Evolutionary conservation across 2,888 invertebrate genomes (phyloP), one percentile per base, ranked within the genome.

Genomic region (Ferdinandea cuprea): DNA sequence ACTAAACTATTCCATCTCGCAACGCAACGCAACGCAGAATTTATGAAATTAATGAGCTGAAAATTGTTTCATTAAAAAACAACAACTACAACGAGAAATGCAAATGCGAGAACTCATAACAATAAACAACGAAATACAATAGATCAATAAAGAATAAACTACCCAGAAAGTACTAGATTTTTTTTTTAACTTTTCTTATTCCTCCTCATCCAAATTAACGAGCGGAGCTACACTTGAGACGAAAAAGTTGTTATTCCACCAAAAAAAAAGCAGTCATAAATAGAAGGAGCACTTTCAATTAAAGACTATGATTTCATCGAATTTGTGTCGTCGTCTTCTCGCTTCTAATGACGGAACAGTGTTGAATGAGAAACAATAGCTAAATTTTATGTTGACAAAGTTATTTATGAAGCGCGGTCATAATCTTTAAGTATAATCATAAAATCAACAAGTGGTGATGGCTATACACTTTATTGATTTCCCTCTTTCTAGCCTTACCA

Each of bases 261-360:
- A 9, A 61, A 42, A n/a, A n/a, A n/a, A n/a, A n/a, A n/a, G n/a
- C n/a, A n/a, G 17, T 5, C 11, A 30, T 19, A 42, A 25, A 11
- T 15, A 46, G 11, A 44, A 15, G 25, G 15, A 58, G 54, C 19
- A 44, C 69, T 56, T 44, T 58, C 54, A 73, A 66, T 56, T 68
- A 59, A 37, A 63, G 59, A 54, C 25, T 63, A 76, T 76, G 76
- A 81, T 81, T 76, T 76, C 80, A 76, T 81, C 58, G 76, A 59
- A 71, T 58, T 58, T 37, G 48, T 58, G 40, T 58, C 40, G n/a
- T n/a, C n/a, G n/a, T n/a, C n/a, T n/a, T n/a, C n/a, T n/a, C n/a
- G n/a, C n/a, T n/a, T 58, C 19, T 74, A 68, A 74, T 80, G 56
- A 63, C 69, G 44, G 44, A 63, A 74, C 46, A 50, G 32, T 74